These are phyloP conservation scores for Pocota personata DNA, from an alignment of 2,888 invertebrate genomes.

Conservation along the genomic window DNA sequence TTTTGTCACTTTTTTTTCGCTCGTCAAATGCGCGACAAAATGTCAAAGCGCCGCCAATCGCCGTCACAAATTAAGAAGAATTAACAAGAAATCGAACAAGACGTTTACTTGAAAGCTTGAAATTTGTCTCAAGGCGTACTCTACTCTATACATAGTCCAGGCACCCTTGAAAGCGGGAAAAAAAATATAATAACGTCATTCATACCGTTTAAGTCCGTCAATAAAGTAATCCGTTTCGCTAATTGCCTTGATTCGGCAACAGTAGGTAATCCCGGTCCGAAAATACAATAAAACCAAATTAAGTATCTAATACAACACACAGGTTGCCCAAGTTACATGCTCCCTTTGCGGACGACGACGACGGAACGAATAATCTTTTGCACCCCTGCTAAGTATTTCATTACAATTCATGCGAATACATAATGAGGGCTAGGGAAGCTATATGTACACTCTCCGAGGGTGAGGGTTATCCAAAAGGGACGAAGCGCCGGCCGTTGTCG, in stretches of 20 bases:
- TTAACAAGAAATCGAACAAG: not conserved
- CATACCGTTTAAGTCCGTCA: not conserved
- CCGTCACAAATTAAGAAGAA: not conserved
- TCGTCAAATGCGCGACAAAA: not conserved
- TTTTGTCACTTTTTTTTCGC: not conserved
- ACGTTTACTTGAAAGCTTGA: not conserved
- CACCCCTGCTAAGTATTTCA: conserved; percentile 61
- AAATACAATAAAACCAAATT: conserved; percentile 48
- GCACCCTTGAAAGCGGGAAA: not conserved
- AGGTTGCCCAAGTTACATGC: conserved; percentile 27
- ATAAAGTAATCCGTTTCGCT: conserved; percentile 36
- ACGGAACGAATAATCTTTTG: conserved; percentile 42
- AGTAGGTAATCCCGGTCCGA: conserved; percentile 32
- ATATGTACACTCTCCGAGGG: not conserved
- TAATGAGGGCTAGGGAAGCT: conserved; percentile 23
- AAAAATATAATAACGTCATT: not conserved
- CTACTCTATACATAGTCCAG: not conserved
- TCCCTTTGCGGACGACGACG: not conserved
- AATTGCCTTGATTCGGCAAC: conserved; percentile 39
- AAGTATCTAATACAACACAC: conserved; percentile 21
- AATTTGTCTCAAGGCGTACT: not conserved
- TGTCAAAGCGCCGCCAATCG: not conserved
- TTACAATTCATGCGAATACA: conserved; percentile 59
- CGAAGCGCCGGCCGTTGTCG: conserved; percentile 38
- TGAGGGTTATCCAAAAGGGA: conserved; percentile 8